Conservation (phyloP, 2,888 invertebrate species). For the Nycteola revayana region DNA sequence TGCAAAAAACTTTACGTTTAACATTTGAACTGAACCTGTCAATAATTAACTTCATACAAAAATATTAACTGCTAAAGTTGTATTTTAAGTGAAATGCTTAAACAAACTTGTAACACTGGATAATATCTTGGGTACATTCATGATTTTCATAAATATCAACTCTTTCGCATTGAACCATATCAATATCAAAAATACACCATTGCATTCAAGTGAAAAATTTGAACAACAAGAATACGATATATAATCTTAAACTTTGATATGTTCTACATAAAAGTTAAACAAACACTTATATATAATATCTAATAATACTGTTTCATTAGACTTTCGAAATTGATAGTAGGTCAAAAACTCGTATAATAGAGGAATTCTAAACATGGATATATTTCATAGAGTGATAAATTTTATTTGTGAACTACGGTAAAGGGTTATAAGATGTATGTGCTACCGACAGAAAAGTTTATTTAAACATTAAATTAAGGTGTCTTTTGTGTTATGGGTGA, state of each 20-base stretch:
- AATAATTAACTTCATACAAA: slow-evolving; percentile 37
- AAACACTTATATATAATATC: slow-evolving; percentile 30
- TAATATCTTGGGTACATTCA: slow-evolving; percentile 30
- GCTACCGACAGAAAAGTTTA: no score
- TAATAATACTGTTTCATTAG: slow-evolving; percentile 28
- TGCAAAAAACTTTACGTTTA: slow-evolving; percentile 34
- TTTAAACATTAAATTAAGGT: no score
- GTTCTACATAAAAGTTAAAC: slow-evolving; percentile 27
- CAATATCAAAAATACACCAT: slow-evolving; percentile 52
- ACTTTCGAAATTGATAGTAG: slow-evolving; percentile 28
- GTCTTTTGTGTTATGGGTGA: no score
- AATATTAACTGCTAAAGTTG: slow-evolving; percentile 42
- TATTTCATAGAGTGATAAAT: no score
- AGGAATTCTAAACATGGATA: slow-evolving; percentile 15
- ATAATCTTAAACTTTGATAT: slow-evolving; percentile 36
- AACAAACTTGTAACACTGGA: slow-evolving; percentile 36
- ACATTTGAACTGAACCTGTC: slow-evolving; percentile 26
- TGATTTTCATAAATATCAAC: no score
- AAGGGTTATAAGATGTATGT: no score
- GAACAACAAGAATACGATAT: slow-evolving; percentile 33
- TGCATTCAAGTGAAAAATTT: slow-evolving; percentile 35
- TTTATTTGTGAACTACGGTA: no score
- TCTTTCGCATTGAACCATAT: slow-evolving; percentile 39
- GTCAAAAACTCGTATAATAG: slow-evolving; percentile 22
- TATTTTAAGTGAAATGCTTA: slow-evolving; percentile 43